Base-by-base conservation (phyloP, 1,140 invertebrate genomes). In the Drosophila simulans region DNA sequence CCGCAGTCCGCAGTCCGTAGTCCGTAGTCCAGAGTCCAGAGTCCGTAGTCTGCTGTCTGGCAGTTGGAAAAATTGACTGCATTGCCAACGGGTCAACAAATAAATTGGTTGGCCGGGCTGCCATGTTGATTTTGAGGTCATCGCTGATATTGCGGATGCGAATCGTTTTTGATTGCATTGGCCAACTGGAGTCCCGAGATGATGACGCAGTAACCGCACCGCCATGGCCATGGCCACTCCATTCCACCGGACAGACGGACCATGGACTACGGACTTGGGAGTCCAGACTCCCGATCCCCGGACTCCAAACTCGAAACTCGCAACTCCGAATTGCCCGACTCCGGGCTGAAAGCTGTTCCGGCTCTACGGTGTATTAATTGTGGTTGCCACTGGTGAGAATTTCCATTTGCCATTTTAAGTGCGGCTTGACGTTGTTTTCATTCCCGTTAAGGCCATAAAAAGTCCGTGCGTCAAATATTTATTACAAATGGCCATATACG, bases 121-220 rank as follows among this genome's bases (percentile, higher is more conserved):
- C 83, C 80, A 84, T 89, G 85, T 89, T 89, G 84, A 89, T 89
- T 89, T 89, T 89, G 85, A 89, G 84, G 84, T 90, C 84, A 89
- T 89, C 84, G 84, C 64, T 83, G 84, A 88, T 88, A 88, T 88
- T 88, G 84, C 84, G 84, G 84, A 89, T 90, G 85, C 66, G 85
- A 89, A 89, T 84, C 84, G 84, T 58, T 88, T 86, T 80, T 88
- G 83, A 88, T 88, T 88, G 83, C 84, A 83, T 77, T 89, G 83
- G 75, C 70, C 72, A 55, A 43, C 62, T 73, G 49, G 70, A 80
- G 66, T 46, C 12, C 63, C 34, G 66, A 70, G 68, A 70, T 70
- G 66, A 70, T 70, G 68, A 70, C 35, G 68, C 68, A 57, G 68
- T 57, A 70, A 70, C 68, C 68, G 69, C 52, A 72, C 45, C 34